Evolutionary conservation across 2,113 vertebrate species (phyloP).

Genomic region (Spilogale gracilis): DNA sequence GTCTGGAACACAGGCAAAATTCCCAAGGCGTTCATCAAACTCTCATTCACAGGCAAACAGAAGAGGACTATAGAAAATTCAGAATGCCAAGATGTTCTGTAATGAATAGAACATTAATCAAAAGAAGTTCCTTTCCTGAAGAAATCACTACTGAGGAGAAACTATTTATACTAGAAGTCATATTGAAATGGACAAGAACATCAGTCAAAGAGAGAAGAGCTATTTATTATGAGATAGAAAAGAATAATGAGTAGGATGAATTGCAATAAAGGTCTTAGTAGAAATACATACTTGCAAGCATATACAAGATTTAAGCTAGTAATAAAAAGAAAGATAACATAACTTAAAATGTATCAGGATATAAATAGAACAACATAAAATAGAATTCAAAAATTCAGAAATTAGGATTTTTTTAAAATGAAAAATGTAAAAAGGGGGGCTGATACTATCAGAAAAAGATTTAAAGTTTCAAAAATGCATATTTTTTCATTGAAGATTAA

Average conservation of each 20-base stretch:
- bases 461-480: neutral
- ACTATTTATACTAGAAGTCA: neutral
- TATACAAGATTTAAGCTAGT: neutral
- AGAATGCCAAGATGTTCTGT: neutral
- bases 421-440: neutral
- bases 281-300: neutral
- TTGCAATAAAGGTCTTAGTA: neutral
- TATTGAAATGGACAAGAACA: neutral
- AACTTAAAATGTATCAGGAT: neutral
- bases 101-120: neutral
- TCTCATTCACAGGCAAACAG: neutral
- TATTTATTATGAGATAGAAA: neutral
- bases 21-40: neutral
- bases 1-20: neutral
- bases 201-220: neutral
- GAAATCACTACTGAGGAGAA: slow-evolving; percentile 11
- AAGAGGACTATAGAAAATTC: neutral
- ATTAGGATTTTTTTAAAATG: neutral
- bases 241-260: neutral
- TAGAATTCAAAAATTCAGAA: neutral
- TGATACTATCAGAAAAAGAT: neutral
- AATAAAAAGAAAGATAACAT: neutral
- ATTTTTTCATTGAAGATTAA: slow-evolving; percentile 4
- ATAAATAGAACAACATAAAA: neutral
- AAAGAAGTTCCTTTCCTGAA: neutral